A percentile compares a stretch with the other conserved stretches of the same genome.
Conservation (phyloP, 2,797 vertebrate species). For the Acrossocheilus fasciatus region DNA sequence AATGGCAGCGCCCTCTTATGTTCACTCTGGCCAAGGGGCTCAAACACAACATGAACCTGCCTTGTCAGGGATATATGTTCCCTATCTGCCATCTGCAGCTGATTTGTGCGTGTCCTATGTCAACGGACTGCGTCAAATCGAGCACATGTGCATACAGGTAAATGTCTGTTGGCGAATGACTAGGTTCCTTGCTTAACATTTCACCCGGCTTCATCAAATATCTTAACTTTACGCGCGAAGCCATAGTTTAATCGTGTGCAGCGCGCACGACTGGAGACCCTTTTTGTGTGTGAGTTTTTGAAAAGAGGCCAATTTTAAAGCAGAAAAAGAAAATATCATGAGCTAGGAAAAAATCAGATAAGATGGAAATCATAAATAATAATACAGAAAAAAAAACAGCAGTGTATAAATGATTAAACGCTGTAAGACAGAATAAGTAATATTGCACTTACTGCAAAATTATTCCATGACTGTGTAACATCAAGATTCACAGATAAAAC, state of each 20-base stretch:
- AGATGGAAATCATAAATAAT: slow-evolving; percentile 6
- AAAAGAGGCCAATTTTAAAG: slow-evolving; percentile 8
- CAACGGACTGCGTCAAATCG: slow-evolving; percentile 9
- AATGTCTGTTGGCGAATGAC: neutral
- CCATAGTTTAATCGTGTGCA: neutral
- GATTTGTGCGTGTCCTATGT: neutral
- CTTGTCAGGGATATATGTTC: slow-evolving; percentile 67
- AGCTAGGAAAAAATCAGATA: slow-evolving; percentile 11
- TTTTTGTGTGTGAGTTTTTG: neutral
- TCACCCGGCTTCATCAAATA: neutral
- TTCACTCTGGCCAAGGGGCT: slow-evolving; percentile 84
- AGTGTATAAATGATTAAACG: slow-evolving; percentile 19
- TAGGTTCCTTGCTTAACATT: neutral
- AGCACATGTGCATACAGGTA: slow-evolving; percentile 15
- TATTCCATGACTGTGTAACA: slow-evolving; percentile 39
- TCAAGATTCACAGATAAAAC: slow-evolving; percentile 20
- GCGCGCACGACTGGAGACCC: slow-evolving; percentile 8
- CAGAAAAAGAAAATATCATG: slow-evolving; percentile 21
- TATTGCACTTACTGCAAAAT: slow-evolving; percentile 27
- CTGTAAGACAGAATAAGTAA: slow-evolving; percentile 12
- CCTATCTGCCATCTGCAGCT: slow-evolving; percentile 36
- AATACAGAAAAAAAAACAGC: slow-evolving; percentile 3
- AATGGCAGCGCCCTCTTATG: slow-evolving; percentile 89
- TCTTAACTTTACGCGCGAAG: slow-evolving; percentile 31
- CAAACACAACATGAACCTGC: slow-evolving; percentile 74